phyloP scores from a whole-genome alignment of 1,140 invertebrate species.

The Drosophila nasuta region DNA sequence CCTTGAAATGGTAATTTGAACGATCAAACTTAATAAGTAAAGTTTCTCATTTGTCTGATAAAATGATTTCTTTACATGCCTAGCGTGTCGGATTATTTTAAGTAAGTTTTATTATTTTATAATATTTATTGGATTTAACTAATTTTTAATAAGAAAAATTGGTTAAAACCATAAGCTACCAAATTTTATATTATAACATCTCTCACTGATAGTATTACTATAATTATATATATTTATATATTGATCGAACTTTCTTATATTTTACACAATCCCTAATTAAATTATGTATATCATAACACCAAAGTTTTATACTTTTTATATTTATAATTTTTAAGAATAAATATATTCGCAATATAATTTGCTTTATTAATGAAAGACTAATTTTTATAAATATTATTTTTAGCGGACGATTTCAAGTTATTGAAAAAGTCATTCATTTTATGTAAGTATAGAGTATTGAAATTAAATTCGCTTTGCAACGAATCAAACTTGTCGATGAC shows the following conservation, averaged over 20 bases:
- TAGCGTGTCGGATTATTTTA: slow-evolving; percentile 84
- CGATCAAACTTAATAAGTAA: not conserved
- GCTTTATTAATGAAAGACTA: not conserved
- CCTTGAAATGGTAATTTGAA: slow-evolving; percentile 80
- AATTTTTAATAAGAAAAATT: not conserved
- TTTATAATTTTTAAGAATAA: slow-evolving; percentile 4
- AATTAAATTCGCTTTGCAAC: not conserved
- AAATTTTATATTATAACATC: not conserved
- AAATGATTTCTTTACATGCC: slow-evolving; percentile 61
- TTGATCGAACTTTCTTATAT: too few species aligned
- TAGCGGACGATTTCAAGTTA: slow-evolving; percentile 37
- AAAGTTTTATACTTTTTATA: slow-evolving; percentile 4
- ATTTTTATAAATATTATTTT: slow-evolving; percentile 44
- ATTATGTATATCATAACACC: not conserved
- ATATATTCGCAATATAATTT: not conserved
- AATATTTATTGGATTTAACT: not conserved
- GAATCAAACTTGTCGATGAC: not conserved
- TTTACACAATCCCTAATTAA: too few species aligned
- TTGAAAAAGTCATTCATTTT: slow-evolving; percentile 50
- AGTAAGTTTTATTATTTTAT: slow-evolving; percentile 58
- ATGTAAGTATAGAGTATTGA: not conserved
- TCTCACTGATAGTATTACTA: not conserved
- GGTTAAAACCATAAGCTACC: not conserved
- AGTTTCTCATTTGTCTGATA: not conserved
- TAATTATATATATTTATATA: too few species aligned